Conservation (phyloP, 2,888 invertebrate species). For the Mimas tiliae region DNA sequence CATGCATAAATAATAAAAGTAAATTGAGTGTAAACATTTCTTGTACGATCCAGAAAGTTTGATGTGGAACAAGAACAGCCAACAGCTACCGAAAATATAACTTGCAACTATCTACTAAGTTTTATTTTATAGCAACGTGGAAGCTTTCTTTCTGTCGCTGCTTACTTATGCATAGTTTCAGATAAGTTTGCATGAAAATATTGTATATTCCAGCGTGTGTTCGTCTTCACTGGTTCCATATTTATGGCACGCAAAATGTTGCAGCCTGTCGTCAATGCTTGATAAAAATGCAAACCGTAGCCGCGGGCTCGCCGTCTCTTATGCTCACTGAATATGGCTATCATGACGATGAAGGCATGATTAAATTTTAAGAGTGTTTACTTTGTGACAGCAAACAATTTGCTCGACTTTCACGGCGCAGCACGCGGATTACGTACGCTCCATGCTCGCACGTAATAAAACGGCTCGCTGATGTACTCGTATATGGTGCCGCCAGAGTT, state of each 20-base stretch:
- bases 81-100: slow-evolving; percentile 40
- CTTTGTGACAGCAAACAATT: slow-evolving; percentile 51
- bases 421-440: slow-evolving; percentile 2
- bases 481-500: not conserved
- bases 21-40: slow-evolving; percentile 23
- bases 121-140: slow-evolving; percentile 61
- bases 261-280: slow-evolving; percentile 74
- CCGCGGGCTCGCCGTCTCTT: slow-evolving; percentile 64
- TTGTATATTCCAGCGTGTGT: slow-evolving; percentile 68
- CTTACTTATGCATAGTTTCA: slow-evolving; percentile 80
- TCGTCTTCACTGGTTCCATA: slow-evolving; percentile 74
- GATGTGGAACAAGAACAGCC: slow-evolving; percentile 20
- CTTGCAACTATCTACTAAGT: slow-evolving; percentile 32
- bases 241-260: slow-evolving; percentile 82
- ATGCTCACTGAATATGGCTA: slow-evolving; percentile 72
- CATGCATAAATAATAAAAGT: slow-evolving; percentile 20
- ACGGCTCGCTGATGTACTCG: not conserved
- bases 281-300: slow-evolving; percentile 83
- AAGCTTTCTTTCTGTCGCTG: slow-evolving; percentile 61
- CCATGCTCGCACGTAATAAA: slow-evolving; percentile 8
- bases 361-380: slow-evolving; percentile 59
- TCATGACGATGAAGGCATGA: slow-evolving; percentile 57
- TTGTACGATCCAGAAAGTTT: slow-evolving; percentile 17
- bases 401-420: slow-evolving; percentile 43
- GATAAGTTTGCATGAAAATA: slow-evolving; percentile 79